Evolutionary conservation across 92 coral and sea anemone species (phyloP).

Genomic region (Desmophyllum pertusum): DNA sequence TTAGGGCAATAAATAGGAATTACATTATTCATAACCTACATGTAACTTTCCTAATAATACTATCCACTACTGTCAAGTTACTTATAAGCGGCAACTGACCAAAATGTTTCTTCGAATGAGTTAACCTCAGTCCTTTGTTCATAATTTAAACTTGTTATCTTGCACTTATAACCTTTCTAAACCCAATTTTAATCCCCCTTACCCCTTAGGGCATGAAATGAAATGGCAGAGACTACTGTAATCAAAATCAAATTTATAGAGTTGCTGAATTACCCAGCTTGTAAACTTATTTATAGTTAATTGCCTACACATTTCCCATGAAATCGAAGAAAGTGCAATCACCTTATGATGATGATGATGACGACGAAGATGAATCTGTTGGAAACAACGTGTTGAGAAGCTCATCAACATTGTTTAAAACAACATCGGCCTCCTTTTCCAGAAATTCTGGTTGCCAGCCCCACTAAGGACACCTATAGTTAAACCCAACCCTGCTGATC

Average conservation of each 20-base stretch:
- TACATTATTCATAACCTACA: not conserved
- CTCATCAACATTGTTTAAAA: constrained; percentile 82
- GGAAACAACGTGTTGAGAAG: constrained; percentile 68
- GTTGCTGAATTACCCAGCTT: not conserved
- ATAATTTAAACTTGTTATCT: not conserved
- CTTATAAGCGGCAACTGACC: no score
- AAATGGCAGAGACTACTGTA: not conserved
- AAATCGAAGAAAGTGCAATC: not conserved
- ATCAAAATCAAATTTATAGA: not conserved
- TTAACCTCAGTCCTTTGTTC: not conserved
- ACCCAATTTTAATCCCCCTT: not conserved
- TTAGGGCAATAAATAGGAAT: not conserved
- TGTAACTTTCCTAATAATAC: not conserved
- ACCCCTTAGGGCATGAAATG: not conserved
- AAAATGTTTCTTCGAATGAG: not conserved
- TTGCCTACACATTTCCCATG: not conserved
- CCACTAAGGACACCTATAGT: constrained; percentile 92
- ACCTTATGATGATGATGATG: not conserved
- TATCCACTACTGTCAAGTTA: no score
- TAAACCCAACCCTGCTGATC: constrained; percentile 90
- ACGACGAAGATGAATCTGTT: not conserved
- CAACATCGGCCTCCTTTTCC: constrained; percentile 82
- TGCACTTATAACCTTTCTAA: not conserved
- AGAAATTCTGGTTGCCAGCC: constrained; percentile 79
- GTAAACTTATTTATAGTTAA: not conserved